phyloP scores from a whole-genome alignment of 2,888 invertebrate genomes.

The Phengaris arion region DNA sequence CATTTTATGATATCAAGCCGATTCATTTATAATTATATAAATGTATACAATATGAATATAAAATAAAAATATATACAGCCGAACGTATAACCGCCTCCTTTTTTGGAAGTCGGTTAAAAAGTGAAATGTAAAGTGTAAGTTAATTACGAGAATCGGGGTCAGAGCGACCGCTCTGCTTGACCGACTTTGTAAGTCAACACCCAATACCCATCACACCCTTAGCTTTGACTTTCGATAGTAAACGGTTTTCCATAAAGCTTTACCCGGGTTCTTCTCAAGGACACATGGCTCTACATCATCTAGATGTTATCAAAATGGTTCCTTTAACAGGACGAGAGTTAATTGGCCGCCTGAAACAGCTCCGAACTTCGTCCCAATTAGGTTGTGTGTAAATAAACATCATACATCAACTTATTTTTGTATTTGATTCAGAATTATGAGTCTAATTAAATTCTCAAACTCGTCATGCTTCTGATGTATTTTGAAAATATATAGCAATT shows the following conservation, averaged over 20 bases:
- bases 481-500: background rate
- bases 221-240: background rate
- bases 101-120: too few relatives aligned
- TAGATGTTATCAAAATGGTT: background rate
- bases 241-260: background rate
- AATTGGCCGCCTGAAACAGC: background rate
- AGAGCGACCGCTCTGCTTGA: too few relatives aligned
- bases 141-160: too few relatives aligned
- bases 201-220: background rate
- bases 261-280: too few relatives aligned
- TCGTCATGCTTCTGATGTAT: background rate
- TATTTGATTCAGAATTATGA: background rate
- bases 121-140: too few relatives aligned
- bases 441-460: background rate
- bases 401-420: background rate
- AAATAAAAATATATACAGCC: too few relatives aligned
- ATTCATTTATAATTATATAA: too few relatives aligned
- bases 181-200: background rate
- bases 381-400: slow-evolving; percentile 8
- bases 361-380: background rate
- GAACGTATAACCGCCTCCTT: too few relatives aligned
- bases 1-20: too few relatives aligned
- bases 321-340: background rate
- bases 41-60: too few relatives aligned
- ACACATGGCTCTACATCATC: background rate